Percentiles rank a stretch among this genome's conserved stretches.
These are phyloP conservation scores for Riparia riparia DNA, from an alignment of 2,113 vertebrate species.

Conservation along the genomic window DNA sequence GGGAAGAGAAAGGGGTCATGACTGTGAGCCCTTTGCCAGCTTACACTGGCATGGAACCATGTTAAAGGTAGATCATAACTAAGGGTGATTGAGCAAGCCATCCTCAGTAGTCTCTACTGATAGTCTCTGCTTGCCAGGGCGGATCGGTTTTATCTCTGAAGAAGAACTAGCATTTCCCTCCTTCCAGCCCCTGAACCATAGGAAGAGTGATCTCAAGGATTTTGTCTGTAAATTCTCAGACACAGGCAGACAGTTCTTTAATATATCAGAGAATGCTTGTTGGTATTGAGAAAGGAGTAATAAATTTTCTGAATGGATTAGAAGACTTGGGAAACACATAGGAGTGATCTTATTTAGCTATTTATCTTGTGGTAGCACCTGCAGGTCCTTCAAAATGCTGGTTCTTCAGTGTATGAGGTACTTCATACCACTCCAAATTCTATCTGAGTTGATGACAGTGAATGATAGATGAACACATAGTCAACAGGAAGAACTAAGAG, in stretches of 20 bases:
- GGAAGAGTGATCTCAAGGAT: neutral
- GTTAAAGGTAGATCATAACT: neutral
- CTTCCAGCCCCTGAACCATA: neutral
- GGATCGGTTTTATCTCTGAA: neutral
- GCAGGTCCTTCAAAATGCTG: slow-evolving; percentile 27
- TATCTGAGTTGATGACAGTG: neutral
- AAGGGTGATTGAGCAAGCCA: neutral
- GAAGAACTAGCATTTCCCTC: neutral
- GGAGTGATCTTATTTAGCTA: neutral
- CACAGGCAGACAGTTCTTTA: neutral
- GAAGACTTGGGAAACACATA: neutral
- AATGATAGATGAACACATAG: neutral
- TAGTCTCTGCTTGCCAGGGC: neutral
- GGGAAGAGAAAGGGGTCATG: neutral
- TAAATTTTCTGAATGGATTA: neutral
- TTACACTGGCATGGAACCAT: neutral
- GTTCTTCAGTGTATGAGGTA: neutral
- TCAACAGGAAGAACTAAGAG: neutral
- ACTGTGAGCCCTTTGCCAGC: neutral
- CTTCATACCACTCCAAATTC: slow-evolving; percentile 29
- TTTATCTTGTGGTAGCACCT: slow-evolving; percentile 23
- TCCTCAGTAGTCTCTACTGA: neutral
- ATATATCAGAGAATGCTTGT: neutral
- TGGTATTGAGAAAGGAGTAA: neutral
- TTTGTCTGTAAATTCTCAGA: neutral